Base-by-base conservation (phyloP, 2,888 invertebrate genomes). In the Hoplodrina ambigua region DNA sequence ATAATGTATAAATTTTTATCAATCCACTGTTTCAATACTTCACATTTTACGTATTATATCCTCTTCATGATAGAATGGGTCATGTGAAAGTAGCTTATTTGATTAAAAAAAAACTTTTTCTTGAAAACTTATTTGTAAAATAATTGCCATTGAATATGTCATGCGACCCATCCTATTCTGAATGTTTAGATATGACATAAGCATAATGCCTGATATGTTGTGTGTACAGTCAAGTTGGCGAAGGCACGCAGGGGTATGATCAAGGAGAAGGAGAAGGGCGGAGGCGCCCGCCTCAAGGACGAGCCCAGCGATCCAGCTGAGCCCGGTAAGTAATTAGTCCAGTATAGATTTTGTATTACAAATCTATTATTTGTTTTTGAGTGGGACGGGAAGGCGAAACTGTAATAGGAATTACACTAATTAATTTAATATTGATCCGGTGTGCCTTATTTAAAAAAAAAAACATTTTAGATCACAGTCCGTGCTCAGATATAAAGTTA, bases 221-320 rank as follows among this genome's bases (percentile, higher is more conserved):
- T 82, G 64, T 87, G 65, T 86, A 59, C 93, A 96, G 96, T 96
- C 96, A 96, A 96, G 95, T 96, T 96, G 96, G 96, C 96, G 96
- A 96, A 96, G 96, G 96, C 96, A 96, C 96, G 96, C 94, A 96
- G 96, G 94, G 96, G 96, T 85, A 96, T 96, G 96, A 96, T 96
- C 86, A 96, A 96, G 93, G 96, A 96, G 94, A 96, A 96, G 96
- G 96, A 96, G 94, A 96, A 96, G 90, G 96, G 96, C 88, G 96
- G 96, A 78, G 95, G 96, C 78, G 94, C 94, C 92, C 95, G 95
- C 88, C 95, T 96, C 82, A 96, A 96, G 86, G 96, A 96, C 88
- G 96, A 96, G 89, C 95, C 95, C 86, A 95, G 90, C 83, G 96
- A 96, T 86, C 95, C 95, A 75, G 90, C 95, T 76, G 96, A 96